Base-by-base conservation (phyloP, 2,888 invertebrate genomes). In the Noctua fimbriata region DNA sequence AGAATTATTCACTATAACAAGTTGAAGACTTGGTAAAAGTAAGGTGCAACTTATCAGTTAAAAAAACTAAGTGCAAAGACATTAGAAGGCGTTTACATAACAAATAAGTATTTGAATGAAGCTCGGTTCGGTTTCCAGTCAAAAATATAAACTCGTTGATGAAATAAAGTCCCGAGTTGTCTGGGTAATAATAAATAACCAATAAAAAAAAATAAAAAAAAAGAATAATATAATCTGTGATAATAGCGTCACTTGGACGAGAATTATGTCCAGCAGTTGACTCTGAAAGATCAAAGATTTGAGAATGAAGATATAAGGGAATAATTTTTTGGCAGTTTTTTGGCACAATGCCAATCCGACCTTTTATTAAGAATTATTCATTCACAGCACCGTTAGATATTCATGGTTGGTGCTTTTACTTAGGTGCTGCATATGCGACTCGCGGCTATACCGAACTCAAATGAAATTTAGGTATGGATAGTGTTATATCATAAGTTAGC, bases 281-380 rank as follows among this genome's bases (percentile, higher is more conserved):
- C 16, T 14, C 9, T 12, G 10, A 52, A 52, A 60, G 21, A 36
- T 60, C 21, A 21, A 69, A 65, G 18, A 52, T 58, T 44, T 52
- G 32, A 16, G 18, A 21, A 69, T 55, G 2, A 55, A 44, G 49
- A 79, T 67, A 14, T 66, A 71, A 2, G 14, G 9, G 2, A 55
- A 44, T 2, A 65, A 55, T 5, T 55, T 72, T 66, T 49, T 44
- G 18, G 0, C 18, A 44, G 41, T 49, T 49, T 32, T 41, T 14
- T 24, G 81, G 70, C 69, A 70, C 21, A n/a, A 6, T 28, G 69
- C 69, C 82, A 81, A 66, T 66, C 5, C 16, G 24, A 32, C 16
- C 2, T n/a, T 49, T 65, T 41, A 66, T 41, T 52, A 41, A 14
- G 36, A 74, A 58, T 49, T 65, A 73, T 80, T 72, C 44, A 49